phyloP scores from a whole-genome alignment of 2,888 invertebrate species.

The Mallateleia sp. region DNA sequence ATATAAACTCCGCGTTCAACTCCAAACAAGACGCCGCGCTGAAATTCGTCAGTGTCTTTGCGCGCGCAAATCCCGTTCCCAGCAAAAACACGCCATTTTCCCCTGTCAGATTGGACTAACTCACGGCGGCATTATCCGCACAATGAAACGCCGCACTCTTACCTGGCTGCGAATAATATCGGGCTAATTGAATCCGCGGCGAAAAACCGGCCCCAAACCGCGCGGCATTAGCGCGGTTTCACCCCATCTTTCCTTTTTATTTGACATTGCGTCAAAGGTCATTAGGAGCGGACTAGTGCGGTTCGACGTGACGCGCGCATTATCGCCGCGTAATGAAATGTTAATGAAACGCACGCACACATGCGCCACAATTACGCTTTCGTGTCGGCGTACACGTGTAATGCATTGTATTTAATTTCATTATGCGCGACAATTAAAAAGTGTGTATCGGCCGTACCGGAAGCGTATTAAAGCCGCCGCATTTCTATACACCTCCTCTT shows the following conservation, averaged over 20 bases:
- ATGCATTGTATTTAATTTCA: constrained; percentile 16
- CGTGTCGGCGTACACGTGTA: not conserved
- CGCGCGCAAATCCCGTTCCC: constrained; percentile 40
- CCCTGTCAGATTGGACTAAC: constrained; percentile 48
- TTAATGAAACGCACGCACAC: constrained; percentile 32
- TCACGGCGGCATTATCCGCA: constrained; percentile 36
- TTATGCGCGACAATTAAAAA: constrained; percentile 8
- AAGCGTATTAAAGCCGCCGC: constrained; percentile 4
- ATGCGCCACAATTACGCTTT: constrained; percentile 6
- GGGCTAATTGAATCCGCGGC: constrained; percentile 64
- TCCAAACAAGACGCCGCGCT: constrained; percentile 31
- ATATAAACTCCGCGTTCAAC: constrained; percentile 40
- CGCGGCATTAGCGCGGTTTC: not conserved
- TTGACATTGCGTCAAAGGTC: constrained; percentile 46
- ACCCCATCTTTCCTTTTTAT: constrained; percentile 17
- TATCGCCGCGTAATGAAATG: constrained; percentile 30
- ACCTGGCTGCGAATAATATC: constrained; percentile 55
- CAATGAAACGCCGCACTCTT: constrained; percentile 46
- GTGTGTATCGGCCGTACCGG: not conserved
- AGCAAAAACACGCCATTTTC: constrained; percentile 48
- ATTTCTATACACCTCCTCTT: not conserved
- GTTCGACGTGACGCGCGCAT: constrained; percentile 25
- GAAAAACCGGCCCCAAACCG: constrained; percentile 18
- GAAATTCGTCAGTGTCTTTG: constrained; percentile 61
- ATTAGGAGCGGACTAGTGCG: constrained; percentile 29